A percentile compares a stretch with the other conserved stretches of the same genome.
These are phyloP conservation scores for Ptychadena robeensis DNA, from an alignment of 2,797 vertebrate species.

Conservation along the genomic window DNA sequence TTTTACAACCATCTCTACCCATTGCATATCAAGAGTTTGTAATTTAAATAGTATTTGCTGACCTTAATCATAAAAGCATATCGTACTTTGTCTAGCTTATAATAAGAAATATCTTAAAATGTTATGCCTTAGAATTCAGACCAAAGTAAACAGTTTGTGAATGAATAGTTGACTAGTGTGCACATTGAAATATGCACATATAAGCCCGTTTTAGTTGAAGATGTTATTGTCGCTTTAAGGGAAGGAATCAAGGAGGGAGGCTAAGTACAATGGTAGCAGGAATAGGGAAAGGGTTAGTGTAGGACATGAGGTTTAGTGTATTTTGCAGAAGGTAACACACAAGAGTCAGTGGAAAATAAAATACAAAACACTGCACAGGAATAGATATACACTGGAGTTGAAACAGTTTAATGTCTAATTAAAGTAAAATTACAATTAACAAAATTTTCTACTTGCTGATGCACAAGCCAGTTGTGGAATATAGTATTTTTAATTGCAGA, in stretches of 20 bases:
- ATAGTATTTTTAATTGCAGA: neutral
- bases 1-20: too few species aligned
- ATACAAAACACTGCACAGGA: constrained; percentile 71
- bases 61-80: too few species aligned
- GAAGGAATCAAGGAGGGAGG: constrained; percentile 86
- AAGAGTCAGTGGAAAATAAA: constrained; percentile 69
- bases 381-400: constrained; percentile 83
- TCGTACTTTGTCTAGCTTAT: too few species aligned
- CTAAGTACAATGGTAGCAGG: constrained; percentile 95
- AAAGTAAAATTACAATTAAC: neutral
- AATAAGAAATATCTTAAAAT: too few species aligned
- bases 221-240: constrained; percentile 72
- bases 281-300: constrained; percentile 71
- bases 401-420: neutral
- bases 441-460: neutral
- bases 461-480: constrained; percentile 1
- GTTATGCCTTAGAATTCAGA: constrained; percentile 7
- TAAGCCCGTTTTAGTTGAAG: neutral
- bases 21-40: too few species aligned
- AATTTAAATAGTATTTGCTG: too few species aligned
- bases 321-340: constrained; percentile 70
- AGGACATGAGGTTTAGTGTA: constrained; percentile 63
- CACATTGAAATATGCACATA: neutral
- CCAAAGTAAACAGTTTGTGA: neutral
- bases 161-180: constrained; percentile 7